phyloP scores from a whole-genome alignment of 2,888 invertebrate genomes.

The Protophormia terraenovae region DNA sequence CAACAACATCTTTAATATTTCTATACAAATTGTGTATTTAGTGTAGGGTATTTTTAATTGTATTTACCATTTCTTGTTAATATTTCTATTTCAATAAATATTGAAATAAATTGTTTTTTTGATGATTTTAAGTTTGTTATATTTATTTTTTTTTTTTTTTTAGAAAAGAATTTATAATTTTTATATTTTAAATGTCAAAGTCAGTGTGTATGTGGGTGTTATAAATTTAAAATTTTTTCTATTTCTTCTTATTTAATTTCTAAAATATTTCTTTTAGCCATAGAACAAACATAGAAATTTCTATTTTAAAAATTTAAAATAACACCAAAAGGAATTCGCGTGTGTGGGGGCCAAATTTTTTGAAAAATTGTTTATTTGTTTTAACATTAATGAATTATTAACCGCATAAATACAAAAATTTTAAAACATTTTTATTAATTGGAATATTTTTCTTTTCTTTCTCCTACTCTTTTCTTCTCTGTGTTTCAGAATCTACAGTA shows the following conservation, averaged over 20 bases:
- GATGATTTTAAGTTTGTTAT: not conserved
- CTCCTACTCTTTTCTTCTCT: not conserved
- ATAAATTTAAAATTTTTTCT: constrained; percentile 1
- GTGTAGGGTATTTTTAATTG: too few species aligned
- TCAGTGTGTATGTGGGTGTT: constrained; percentile 74
- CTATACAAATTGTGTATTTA: not conserved
- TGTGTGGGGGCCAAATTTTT: not conserved
- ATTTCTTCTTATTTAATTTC: not conserved
- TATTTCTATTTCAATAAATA: not conserved
- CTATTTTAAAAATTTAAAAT: not conserved
- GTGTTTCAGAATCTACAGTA: constrained; percentile 74
- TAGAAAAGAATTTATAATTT: not conserved
- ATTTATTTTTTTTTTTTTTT: not conserved
- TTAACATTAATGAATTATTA: not conserved
- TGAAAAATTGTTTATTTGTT: not conserved
- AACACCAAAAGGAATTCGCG: too few species aligned
- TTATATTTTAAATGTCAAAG: constrained; percentile 41
- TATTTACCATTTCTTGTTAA: too few species aligned
- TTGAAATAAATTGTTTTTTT: not conserved
- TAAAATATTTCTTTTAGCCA: not conserved
- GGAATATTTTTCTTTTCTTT: not conserved
- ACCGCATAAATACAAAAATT: too few species aligned
- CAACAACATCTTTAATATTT: too few species aligned
- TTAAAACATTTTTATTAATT: constrained; percentile 11
- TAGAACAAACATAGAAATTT: not conserved